Base-by-base conservation (phyloP, 2,797 vertebrate species). In the Pteropus rufus region DNA sequence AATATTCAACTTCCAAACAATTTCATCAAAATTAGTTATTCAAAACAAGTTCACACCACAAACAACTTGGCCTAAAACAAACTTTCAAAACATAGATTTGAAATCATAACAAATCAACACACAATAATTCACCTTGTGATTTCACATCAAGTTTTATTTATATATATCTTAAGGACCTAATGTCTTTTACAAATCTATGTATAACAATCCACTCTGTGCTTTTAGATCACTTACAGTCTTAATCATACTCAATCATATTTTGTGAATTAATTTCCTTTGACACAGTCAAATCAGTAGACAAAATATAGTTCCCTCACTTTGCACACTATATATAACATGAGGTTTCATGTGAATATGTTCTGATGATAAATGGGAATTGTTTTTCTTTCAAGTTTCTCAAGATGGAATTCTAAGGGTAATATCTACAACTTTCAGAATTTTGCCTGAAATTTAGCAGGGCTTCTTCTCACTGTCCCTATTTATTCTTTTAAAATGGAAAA, bases 371-470 rank as follows among this genome's bases (percentile, higher is more conserved):
- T 54, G 31, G 69, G 9, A 75, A 65, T 31, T 73, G n/a, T 44
- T 94, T 95, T 89, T 44, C 18, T 60, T 65, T 84, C 5, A 49
- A 49, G 44, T 88, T 89, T 91, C 34, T 95, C 34, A 86, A 60
- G 31, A 29, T 77, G 23, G 14, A 0, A 34, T 69, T 69, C 21
- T 54, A 12, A 77, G 23, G 44, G 19, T 92, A 65, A 73, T 52
- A 62, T 9, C 49, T 39, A 46, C 26, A 69, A 26, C 14, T 89
- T 85, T 60, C n/a, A 90, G n/a, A 58, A 73, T 87, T 83, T 90
- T 90, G 0, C 64, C 24, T 39, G 31, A 34, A 44, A 69, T 41
- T 73, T 95, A 67, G 1, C 64, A 29, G 52, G 16, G 8, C 19
- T 70, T 93, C 56, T 84, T 36, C 0, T 75, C 8, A 49, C 1